Conservation (phyloP, 2,113 vertebrate species). For the Todiramphus chloris region DNA sequence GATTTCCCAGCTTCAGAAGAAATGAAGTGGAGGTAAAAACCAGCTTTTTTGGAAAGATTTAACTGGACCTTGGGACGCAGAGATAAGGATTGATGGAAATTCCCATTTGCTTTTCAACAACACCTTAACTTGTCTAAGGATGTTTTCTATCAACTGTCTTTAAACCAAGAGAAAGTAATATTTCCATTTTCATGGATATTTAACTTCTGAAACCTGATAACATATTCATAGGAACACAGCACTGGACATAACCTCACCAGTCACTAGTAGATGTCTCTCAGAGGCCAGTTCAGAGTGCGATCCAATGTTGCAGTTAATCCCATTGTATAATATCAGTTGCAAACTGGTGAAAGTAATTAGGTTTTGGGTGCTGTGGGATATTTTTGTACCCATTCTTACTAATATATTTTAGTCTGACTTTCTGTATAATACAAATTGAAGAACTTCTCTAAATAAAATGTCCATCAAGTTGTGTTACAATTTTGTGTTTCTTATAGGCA, state of each 20-base stretch:
- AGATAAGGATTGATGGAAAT: background rate
- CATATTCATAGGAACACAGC: background rate
- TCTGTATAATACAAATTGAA: background rate
- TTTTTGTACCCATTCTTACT: background rate
- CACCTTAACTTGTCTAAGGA: background rate
- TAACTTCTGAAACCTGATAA: background rate
- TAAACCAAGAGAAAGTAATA: background rate
- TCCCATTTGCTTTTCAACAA: background rate
- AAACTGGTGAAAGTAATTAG: background rate
- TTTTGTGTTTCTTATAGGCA: background rate
- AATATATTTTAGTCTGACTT: background rate
- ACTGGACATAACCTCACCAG: background rate
- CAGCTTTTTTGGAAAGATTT: background rate
- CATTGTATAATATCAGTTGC: background rate
- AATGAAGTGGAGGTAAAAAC: background rate
- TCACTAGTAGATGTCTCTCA: accelerated
- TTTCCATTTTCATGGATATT: background rate
- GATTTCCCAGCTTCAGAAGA: background rate
- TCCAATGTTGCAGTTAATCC: background rate
- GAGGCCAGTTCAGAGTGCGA: background rate
- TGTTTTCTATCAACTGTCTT: background rate
- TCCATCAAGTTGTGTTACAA: background rate
- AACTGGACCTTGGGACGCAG: background rate
- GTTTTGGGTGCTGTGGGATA: accelerated
- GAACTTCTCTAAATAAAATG: background rate